These are phyloP conservation scores for Phalera bucephala DNA, from an alignment of 2,888 invertebrate genomes.

Conservation along the genomic window DNA sequence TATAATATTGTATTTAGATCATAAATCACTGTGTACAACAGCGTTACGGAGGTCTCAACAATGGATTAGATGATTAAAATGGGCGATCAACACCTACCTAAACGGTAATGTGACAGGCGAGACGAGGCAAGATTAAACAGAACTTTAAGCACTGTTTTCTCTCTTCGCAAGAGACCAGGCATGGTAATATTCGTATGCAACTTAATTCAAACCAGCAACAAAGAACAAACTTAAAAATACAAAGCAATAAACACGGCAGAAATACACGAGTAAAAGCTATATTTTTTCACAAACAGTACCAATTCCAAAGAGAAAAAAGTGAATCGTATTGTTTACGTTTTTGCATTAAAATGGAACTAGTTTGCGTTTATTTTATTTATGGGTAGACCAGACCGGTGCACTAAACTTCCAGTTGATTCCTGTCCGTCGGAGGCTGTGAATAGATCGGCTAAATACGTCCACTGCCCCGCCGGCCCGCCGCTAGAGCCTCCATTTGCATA, in stretches of 20 bases:
- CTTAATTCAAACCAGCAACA: too few relatives aligned
- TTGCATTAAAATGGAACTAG: slow-evolving; percentile 33
- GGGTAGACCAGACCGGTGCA: slow-evolving; percentile 23
- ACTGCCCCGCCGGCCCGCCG: slow-evolving; percentile 27
- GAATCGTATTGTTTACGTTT: slow-evolving; percentile 28
- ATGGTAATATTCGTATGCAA: too few relatives aligned
- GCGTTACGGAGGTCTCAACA: too few relatives aligned
- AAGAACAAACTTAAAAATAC: slow-evolving; percentile 15
- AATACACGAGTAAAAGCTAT: slow-evolving; percentile 23
- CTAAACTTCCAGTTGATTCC: slow-evolving; percentile 45
- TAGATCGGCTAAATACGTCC: slow-evolving; percentile 69
- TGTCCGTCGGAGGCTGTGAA: slow-evolving; percentile 47
- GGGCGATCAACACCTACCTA: too few relatives aligned
- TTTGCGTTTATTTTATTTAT: slow-evolving; percentile 37
- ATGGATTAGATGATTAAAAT: too few relatives aligned
- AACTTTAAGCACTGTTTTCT: too few relatives aligned
- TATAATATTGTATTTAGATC: too few relatives aligned
- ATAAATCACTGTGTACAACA: too few relatives aligned
- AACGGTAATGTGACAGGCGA: too few relatives aligned
- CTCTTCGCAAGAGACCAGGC: too few relatives aligned
- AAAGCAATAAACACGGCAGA: slow-evolving; percentile 21
- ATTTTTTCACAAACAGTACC: slow-evolving; percentile 18
- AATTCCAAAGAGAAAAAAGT: slow-evolving; percentile 20
- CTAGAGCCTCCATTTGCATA: slow-evolving; percentile 68
- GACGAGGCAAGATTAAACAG: too few relatives aligned